Evolutionary conservation across 2,797 vertebrate genomes (phyloP).

Genomic region (Phoeniculus purpureus): DNA sequence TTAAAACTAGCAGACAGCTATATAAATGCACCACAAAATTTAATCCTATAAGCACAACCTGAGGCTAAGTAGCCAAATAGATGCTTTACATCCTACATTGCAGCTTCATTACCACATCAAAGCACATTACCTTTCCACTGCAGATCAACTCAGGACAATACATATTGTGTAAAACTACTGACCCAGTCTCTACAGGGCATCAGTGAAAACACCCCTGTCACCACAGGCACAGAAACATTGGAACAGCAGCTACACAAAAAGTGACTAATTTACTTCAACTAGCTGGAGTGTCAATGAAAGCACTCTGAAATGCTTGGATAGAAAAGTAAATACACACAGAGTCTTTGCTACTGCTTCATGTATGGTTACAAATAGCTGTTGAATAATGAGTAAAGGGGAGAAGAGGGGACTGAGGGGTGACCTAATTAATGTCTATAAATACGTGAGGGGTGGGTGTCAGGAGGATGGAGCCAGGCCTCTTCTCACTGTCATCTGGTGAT

Average conservation of each 20-base stretch:
- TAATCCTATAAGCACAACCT: not conserved
- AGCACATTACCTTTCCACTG: not conserved
- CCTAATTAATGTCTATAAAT: too few species aligned
- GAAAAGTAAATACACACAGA: not conserved
- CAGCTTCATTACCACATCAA: conserved; percentile 5
- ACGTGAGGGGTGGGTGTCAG: too few species aligned
- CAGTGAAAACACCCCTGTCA: not conserved
- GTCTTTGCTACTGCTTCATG: not conserved
- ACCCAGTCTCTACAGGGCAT: not conserved
- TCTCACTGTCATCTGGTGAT: too few species aligned
- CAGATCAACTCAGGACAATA: not conserved
- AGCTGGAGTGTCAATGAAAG: not conserved
- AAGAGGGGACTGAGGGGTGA: too few species aligned
- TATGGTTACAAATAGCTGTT: not conserved
- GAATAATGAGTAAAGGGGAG: not conserved
- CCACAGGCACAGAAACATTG: not conserved
- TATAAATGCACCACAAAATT: not conserved
- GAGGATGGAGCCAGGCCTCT: too few species aligned
- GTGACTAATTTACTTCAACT: not conserved
- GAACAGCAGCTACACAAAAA: not conserved
- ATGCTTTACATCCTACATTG: not conserved
- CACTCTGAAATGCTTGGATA: fast-evolving
- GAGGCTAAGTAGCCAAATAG: not conserved
- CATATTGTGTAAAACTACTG: not conserved
- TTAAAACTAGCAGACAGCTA: not conserved